Base-by-base conservation (phyloP, 2,888 invertebrate genomes). In the Osmoderma eremita region DNA sequence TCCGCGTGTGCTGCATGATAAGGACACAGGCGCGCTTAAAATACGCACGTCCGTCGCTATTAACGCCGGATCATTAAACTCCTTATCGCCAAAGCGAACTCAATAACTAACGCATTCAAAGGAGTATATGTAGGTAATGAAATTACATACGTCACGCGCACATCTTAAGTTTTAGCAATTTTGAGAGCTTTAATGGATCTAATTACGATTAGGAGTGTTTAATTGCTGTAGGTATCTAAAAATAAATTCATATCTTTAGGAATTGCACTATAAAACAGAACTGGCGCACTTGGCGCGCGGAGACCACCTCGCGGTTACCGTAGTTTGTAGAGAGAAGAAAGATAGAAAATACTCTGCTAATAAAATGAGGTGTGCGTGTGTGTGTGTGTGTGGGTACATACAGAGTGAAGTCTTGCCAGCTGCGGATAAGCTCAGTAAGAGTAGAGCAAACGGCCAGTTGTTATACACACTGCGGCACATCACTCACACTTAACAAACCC, bases 201-300 rank as follows among this genome's bases (percentile, higher is more conserved):
- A 62, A 62, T 62, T 62, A 49, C 48, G 62, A 62, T 62, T 49
- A 62, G 48, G 49, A 30, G 36, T 62, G 62, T 62, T 62, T 62
- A 62, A 62, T 62, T 62, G 62, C 13, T 39, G 62, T 38, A 48
- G 6, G 24, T 39, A 17, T 53, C 38, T 53, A 53, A 53, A 53
- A 53, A 53, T 53, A 62, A 30, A 62, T 48, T 17, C 22, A 38
- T 38, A 49, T 62, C 48, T 62, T 38, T 17, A 22, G 30, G 38
- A 49, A 36, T 49, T 48, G 48, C 49, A 36, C 48, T 36, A 49
- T 62, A 62, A 62, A 62, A 15, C 49, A 62, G 30, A 48, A 18
- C 38, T 20, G 17, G 38, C n/a, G 53, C 38, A 13, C 38, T 30
- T 24, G n/a, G 13, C 17, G 17, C 2, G n/a, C 38, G 36, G 5